Evolutionary conservation across 2,888 invertebrate genomes (phyloP).

Genomic region (Holacanthella duospinosa): DNA sequence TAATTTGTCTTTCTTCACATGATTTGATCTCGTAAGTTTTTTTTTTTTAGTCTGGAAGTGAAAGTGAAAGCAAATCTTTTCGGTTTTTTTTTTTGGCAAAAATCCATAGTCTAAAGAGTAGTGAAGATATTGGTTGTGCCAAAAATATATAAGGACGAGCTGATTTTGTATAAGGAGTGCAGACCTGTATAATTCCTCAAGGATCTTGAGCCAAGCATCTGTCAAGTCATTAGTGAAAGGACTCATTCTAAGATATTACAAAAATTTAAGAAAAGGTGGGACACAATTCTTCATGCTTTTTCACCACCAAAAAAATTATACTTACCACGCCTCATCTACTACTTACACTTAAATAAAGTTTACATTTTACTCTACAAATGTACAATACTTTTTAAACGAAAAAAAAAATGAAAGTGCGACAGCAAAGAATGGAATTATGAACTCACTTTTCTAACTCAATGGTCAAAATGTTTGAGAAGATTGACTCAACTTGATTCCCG

Average conservation of each 20-base stretch:
- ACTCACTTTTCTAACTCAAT: neutral
- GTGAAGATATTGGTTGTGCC: neutral
- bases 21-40: neutral
- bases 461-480: no score
- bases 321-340: slow-evolving; percentile 1
- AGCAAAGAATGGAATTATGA: neutral
- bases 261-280: neutral
- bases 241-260: neutral
- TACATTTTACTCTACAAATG: no score
- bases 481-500: no score
- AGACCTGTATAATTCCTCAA: neutral
- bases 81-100: neutral
- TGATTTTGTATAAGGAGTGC: neutral
- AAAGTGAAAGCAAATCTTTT: no score
- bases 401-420: slow-evolving; percentile 1
- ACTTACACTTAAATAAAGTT: no score
- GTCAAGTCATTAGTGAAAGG: neutral
- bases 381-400: neutral
- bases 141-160: neutral
- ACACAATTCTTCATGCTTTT: neutral
- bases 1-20: neutral
- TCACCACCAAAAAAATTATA: neutral
- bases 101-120: neutral
- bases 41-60: neutral
- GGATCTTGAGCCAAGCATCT: neutral